These are phyloP conservation scores for Notospermus geniculatus DNA, from an alignment of 1,140 invertebrate species.

Conservation along the genomic window DNA sequence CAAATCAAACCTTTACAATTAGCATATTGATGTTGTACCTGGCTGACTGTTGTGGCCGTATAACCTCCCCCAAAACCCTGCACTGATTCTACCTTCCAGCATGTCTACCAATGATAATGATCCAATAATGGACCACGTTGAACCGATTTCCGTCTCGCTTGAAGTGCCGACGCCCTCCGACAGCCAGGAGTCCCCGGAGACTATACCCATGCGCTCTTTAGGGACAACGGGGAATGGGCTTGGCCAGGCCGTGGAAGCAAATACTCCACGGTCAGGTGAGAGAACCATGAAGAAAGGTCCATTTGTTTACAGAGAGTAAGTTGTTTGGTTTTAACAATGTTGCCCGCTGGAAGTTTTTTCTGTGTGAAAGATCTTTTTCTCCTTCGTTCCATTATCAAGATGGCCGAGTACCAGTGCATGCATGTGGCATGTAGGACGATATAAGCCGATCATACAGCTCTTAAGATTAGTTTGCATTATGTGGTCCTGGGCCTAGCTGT, in stretches of 20 bases:
- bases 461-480: too few species aligned
- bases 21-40: too few species aligned
- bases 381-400: too few species aligned
- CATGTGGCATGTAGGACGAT: too few species aligned
- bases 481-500: too few species aligned
- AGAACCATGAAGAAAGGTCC: conserved; percentile 39
- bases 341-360: too few species aligned
- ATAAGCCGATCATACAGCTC: too few species aligned
- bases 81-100: conserved; percentile 1
- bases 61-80: too few species aligned
- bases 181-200: conserved; percentile 17
- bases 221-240: not conserved
- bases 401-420: too few species aligned
- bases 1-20: too few species aligned
- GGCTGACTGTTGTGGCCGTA: too few species aligned
- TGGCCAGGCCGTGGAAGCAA: conserved; percentile 1
- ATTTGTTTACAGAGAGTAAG: conserved; percentile 55
- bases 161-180: conserved; percentile 1
- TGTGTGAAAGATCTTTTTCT: too few species aligned
- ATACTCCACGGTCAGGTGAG: conserved; percentile 18
- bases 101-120: conserved; percentile 10
- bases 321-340: conserved; percentile 8
- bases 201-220: conserved; percentile 24
- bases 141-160: conserved; percentile 3
- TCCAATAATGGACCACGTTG: conserved; percentile 3